A percentile compares a stretch with the other conserved stretches of the same genome.
phyloP scores from a whole-genome alignment of 2,113 vertebrate species.

The Addax nasomaculatus region DNA sequence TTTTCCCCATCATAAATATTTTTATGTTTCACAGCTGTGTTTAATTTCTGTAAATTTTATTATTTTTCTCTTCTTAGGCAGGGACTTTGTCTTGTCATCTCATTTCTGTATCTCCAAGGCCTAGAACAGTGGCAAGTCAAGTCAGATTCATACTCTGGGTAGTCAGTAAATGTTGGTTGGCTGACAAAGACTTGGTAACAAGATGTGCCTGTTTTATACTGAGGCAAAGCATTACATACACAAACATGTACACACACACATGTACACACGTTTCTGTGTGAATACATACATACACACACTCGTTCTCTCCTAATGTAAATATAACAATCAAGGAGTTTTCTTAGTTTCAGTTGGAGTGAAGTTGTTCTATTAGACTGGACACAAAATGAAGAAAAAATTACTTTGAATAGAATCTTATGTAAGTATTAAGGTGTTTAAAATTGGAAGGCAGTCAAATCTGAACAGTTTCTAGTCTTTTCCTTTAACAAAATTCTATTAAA shows the following conservation, averaged over 20 bases:
- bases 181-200: not conserved
- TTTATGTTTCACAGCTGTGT: not conserved
- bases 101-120: not conserved
- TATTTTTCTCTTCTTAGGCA: not conserved
- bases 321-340: not conserved
- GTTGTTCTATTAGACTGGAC: not conserved
- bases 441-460: not conserved
- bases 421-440: not conserved
- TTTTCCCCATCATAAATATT: not conserved
- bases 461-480: not conserved
- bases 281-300: not conserved
- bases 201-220: not conserved
- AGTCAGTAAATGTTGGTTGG: not conserved
- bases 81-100: not conserved
- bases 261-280: not conserved
- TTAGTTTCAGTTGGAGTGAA: not conserved
- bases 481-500: not conserved
- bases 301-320: not conserved
- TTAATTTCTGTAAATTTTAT: conserved; percentile 25
- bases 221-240: not conserved
- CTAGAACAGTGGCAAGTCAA: not conserved
- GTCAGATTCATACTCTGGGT: not conserved
- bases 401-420: not conserved
- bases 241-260: not conserved
- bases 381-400: not conserved